Conservation (phyloP, 2,888 invertebrate genomes). For the Hypomecis punctinalis region DNA sequence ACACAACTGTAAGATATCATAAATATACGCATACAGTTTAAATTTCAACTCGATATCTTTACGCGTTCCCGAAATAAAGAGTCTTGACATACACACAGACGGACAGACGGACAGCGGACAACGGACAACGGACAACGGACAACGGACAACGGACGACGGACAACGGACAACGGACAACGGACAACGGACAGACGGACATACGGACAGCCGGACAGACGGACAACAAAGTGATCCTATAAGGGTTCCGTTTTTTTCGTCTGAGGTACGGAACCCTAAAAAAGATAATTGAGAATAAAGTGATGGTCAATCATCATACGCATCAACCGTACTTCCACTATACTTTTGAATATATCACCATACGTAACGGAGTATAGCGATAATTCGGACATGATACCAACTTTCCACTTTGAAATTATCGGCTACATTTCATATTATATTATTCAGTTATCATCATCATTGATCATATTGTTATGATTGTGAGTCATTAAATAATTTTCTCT, state of each 20-base stretch:
- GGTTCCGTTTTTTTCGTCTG: too few relatives aligned
- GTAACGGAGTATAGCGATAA: conserved; percentile 12
- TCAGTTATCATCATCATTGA: neutral
- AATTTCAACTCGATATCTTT: too few relatives aligned
- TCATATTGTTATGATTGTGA: neutral
- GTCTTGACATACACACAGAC: too few relatives aligned
- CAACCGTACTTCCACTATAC: conserved; percentile 19
- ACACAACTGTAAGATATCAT: too few relatives aligned
- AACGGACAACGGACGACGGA: too few relatives aligned
- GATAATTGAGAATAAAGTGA: conserved; percentile 17
- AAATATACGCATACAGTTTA: too few relatives aligned
- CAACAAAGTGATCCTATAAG: too few relatives aligned
- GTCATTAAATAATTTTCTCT: neutral
- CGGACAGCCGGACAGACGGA: too few relatives aligned
- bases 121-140: too few relatives aligned
- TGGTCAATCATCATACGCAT: conserved; percentile 22
- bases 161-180: too few relatives aligned
- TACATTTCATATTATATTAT: conserved; percentile 4
- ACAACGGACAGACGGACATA: too few relatives aligned
- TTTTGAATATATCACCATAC: conserved; percentile 27
- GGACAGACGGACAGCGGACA: neutral
- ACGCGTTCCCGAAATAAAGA: too few relatives aligned
- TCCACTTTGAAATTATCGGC: conserved; percentile 9
- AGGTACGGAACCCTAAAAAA: conserved; percentile 9
- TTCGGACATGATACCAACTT: conserved; percentile 17